Conservation (phyloP, 23 tunicate species). For the Ciona savignyi region DNA sequence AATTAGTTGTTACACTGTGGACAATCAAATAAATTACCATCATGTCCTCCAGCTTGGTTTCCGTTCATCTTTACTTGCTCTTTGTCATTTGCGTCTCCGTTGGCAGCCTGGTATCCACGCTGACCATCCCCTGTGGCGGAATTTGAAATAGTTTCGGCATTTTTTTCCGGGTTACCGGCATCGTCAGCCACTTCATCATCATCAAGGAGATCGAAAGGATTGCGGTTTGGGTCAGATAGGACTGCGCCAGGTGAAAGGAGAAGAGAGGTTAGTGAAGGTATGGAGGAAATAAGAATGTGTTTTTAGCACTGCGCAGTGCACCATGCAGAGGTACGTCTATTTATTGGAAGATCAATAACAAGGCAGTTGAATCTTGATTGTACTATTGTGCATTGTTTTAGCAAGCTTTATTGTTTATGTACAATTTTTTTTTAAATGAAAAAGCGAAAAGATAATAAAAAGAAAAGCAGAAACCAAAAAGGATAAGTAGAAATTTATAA, state of each 20-base stretch:
- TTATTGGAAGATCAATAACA: no score
- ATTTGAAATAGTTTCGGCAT: neutral
- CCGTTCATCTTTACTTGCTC: neutral
- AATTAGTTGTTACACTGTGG: no score
- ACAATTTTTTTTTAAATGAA: no score
- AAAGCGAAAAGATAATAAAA: no score
- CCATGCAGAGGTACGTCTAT: no score
- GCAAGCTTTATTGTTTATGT: no score
- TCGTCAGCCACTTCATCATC: neutral
- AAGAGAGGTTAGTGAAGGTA: neutral
- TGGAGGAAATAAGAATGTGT: no score
- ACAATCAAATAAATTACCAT: neutral
- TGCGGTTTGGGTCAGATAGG: neutral
- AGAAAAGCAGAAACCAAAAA: no score
- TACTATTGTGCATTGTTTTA: no score
- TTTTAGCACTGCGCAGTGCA: no score
- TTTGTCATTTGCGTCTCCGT: neutral
- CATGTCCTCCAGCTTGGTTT: neutral
- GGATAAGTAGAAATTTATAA: no score
- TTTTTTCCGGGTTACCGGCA: neutral
- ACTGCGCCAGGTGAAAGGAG: neutral
- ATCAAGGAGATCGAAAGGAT: neutral
- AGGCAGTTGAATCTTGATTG: no score
- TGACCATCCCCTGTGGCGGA: neutral
- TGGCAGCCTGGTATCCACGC: neutral